Percentiles rank a stretch among this genome's conserved stretches.
These are phyloP conservation scores for Drosophila parvula DNA, from an alignment of 1,140 invertebrate genomes.

Conservation along the genomic window DNA sequence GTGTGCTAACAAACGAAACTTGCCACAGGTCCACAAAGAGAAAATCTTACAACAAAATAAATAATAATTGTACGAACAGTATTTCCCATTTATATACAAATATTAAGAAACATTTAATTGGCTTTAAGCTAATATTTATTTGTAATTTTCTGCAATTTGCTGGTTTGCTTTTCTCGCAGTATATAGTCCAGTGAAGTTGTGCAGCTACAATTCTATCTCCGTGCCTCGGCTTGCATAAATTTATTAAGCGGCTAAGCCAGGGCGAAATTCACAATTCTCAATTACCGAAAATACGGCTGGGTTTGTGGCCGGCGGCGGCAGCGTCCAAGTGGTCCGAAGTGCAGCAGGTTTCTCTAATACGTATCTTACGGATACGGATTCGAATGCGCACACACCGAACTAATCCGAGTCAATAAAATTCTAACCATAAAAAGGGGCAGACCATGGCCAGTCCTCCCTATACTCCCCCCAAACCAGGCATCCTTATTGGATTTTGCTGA, in stretches of 20 bases:
- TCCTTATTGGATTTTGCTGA: conserved; percentile 12
- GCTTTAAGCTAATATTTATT: background rate
- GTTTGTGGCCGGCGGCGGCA: background rate
- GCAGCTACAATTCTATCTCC: conserved; percentile 21
- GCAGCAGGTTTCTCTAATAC: conserved; percentile 28
- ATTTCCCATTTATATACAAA: background rate
- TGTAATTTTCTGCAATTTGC: background rate
- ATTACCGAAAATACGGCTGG: conserved; percentile 50
- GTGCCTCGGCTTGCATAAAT: conserved; percentile 48
- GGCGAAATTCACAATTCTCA: conserved; percentile 54
- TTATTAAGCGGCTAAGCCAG: conserved; percentile 59
- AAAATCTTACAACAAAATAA: background rate
- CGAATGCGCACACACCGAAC: conserved; percentile 23
- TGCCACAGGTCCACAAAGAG: conserved; percentile 17
- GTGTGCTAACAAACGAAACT: conserved; percentile 48
- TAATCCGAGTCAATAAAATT: conserved; percentile 79
- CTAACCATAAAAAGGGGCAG: conserved; percentile 62
- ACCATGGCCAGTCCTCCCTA: too few relatives aligned
- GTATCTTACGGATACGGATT: conserved; percentile 33
- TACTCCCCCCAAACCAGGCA: background rate
- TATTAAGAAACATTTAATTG: background rate
- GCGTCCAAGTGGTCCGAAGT: conserved; percentile 11
- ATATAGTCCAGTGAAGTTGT: background rate
- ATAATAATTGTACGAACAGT: background rate
- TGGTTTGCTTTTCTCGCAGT: background rate